Evolutionary conservation across 2,888 invertebrate genomes (phyloP).

Genomic region (Spialia ferax): DNA sequence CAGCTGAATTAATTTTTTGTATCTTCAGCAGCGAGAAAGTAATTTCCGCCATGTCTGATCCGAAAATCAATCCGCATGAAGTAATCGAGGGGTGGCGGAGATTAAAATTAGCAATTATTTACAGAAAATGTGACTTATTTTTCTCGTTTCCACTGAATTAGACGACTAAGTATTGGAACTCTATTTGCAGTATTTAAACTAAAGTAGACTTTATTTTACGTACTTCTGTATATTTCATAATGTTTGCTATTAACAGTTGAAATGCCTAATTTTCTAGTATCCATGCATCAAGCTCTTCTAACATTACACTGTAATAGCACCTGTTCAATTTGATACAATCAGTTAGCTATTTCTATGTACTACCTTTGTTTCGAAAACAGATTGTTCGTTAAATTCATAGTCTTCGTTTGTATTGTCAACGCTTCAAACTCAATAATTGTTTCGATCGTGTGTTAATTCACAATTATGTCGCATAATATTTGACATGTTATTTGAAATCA

Average conservation of each 20-base stretch:
- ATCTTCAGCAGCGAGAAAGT: slow-evolving; percentile 26
- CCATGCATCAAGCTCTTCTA: slow-evolving; percentile 26
- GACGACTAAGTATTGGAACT: not conserved
- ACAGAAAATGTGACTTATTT: slow-evolving; percentile 8
- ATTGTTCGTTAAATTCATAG: slow-evolving; percentile 19
- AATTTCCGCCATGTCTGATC: slow-evolving; percentile 35
- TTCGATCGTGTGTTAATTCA: not conserved
- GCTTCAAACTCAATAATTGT: not conserved
- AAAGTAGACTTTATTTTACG: not conserved
- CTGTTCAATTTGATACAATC: slow-evolving; percentile 17
- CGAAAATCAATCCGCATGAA: slow-evolving; percentile 39
- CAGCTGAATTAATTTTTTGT: slow-evolving; percentile 9
- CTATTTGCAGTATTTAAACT: not conserved
- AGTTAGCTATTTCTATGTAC: slow-evolving; percentile 17
- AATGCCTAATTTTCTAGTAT: slow-evolving; percentile 21
- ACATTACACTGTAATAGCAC: slow-evolving; percentile 10
- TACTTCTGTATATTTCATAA: slow-evolving; percentile 5
- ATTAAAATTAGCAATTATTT: slow-evolving; percentile 37
- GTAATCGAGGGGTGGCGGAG: slow-evolving; percentile 35
- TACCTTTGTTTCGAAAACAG: slow-evolving; percentile 9
- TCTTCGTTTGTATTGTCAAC: slow-evolving; percentile 10
- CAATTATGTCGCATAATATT: not conserved
- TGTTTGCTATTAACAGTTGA: slow-evolving; percentile 9
- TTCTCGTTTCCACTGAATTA: not conserved
- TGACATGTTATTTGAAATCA: not conserved